Evolutionary conservation across 2,797 vertebrate genomes (phyloP), one percentile per base, ranked within the genome.

Genomic region (Carapus acus): DNA sequence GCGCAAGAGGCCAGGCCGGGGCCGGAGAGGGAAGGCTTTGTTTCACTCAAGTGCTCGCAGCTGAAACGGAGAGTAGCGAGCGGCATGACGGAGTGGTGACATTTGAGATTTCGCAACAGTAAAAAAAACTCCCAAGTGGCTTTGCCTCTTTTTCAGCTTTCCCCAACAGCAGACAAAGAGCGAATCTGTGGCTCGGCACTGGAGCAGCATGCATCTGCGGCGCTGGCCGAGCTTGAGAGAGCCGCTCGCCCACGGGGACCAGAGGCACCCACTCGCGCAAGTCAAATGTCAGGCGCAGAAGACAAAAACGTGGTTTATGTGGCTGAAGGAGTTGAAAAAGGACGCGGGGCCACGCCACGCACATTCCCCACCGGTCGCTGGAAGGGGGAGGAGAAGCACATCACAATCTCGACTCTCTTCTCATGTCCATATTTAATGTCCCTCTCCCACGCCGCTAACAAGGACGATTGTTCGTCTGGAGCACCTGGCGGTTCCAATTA

Each of bases 261-360:
- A 64, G 64, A 76, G 54, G 54, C 69, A 17, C 71, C 73, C 79
- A 75, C 71, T 7, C 31, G 45, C 73, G 55, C 53, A 57, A n/a
- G 61, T 61, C 64, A 83, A 86, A 88, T 84, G 87, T 85, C 85
- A 85, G 51, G 18, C 60, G 15, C 57, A 59, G 64, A 67, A 56
- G 73, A 74, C 56, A 60, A 81, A 74, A 84, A 73, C 63, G 15
- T 7, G 54, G 71, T 81, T 79, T 74, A 78, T 78, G 50, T 14
- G 4, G 31, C 34, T 65, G 69, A 74, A 79, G 49, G 66, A 65
- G 63, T 7, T 45, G 60, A 38, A 84, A 79, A 84, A 27, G 76
- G 69, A 49, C 75, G 76, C 24, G n/a, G 19, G 58, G 45, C 27
- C 6, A 54, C 1, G 67, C 77, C 79, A 73, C 74, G 52, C 83